Evolutionary conservation across 2,797 vertebrate species (phyloP), one percentile per base, ranked within the genome.

Genomic region (Chaetophractus vellerosus): DNA sequence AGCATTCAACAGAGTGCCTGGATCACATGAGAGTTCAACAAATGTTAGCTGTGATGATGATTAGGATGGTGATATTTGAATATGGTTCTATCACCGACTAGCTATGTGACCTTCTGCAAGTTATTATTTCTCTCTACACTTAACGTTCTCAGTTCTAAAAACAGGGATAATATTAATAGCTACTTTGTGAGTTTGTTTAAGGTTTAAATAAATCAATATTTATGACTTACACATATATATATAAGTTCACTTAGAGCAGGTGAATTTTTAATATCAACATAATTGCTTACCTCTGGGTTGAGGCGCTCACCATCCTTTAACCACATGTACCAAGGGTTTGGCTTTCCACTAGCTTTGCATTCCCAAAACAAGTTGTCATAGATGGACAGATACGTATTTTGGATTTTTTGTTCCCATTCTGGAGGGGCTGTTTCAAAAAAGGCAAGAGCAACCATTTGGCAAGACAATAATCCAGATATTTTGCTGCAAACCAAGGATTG

Each of bases 361-460:
- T 99, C 99, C 99, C 99, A 99, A 93, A 98, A 97, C 79, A 99
- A 98, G 96, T 97, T 99, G 63, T 99, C 98, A 94, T 99, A 98
- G 31, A 99, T 98, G 63, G 98, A 98, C 98, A 99, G 98, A 91
- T 99, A 98, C 76, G 98, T 98, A 94, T 99, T 99, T 97, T 98
- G 98, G 90, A 99, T 98, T 61, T 98, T 99, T 96, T 99, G 98
- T 8, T 98, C 98, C 99, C 99, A 99, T 85, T 99, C 98, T 69
- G 99, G 98, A 93, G 99, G 98, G 92, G 99, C 99, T 98, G 98
- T 98, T 98, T 98, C 97, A 98, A 97, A 87, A 78, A 68, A 95
- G 57, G 96, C 69, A 16, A 82, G 80, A 90, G 52, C 92, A 95
- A 21, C 31, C 36, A 48, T 95, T 95, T 95, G 94, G 66, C 33